Evolutionary conservation across 1,140 invertebrate species (phyloP).

Genomic region (Drosophila nigromelanica): DNA sequence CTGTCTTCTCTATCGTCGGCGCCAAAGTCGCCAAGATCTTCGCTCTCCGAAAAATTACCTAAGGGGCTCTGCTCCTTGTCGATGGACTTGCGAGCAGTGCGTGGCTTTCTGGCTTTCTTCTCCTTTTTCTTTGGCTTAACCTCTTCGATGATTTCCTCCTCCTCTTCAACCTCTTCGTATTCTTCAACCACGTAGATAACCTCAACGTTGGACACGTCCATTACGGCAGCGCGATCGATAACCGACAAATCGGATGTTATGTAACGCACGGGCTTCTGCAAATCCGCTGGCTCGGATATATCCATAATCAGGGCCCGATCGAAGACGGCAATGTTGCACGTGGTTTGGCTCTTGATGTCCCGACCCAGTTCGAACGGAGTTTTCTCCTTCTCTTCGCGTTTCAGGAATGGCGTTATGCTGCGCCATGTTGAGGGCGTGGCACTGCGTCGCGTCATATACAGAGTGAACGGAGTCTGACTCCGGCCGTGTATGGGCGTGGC

Average conservation of each 20-base stretch:
- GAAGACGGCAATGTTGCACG: constrained; percentile 82
- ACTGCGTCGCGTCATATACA: constrained; percentile 79
- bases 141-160: constrained; percentile 72
- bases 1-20: constrained; percentile 71
- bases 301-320: constrained; percentile 83
- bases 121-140: constrained; percentile 79
- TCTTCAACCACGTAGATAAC: constrained; percentile 83
- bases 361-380: constrained; percentile 82
- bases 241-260: constrained; percentile 83
- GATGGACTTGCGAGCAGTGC: constrained; percentile 64
- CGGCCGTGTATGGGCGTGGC: constrained; percentile 80
- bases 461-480: constrained; percentile 77
- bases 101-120: constrained; percentile 71
- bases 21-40: constrained; percentile 44
- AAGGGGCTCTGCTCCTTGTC: constrained; percentile 66
- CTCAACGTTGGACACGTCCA: constrained; percentile 84
- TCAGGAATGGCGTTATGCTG: constrained; percentile 82
- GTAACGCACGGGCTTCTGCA: constrained; percentile 82
- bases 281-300: constrained; percentile 75
- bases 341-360: constrained; percentile 77
- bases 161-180: constrained; percentile 77
- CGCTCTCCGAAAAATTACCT: constrained; percentile 27
- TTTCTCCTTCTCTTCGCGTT: constrained; percentile 83
- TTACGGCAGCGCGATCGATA: constrained; percentile 83
- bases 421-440: constrained; percentile 82